These are phyloP conservation scores for Glareola pratincola DNA, from an alignment of 2,113 vertebrate genomes.

Conservation along the genomic window DNA sequence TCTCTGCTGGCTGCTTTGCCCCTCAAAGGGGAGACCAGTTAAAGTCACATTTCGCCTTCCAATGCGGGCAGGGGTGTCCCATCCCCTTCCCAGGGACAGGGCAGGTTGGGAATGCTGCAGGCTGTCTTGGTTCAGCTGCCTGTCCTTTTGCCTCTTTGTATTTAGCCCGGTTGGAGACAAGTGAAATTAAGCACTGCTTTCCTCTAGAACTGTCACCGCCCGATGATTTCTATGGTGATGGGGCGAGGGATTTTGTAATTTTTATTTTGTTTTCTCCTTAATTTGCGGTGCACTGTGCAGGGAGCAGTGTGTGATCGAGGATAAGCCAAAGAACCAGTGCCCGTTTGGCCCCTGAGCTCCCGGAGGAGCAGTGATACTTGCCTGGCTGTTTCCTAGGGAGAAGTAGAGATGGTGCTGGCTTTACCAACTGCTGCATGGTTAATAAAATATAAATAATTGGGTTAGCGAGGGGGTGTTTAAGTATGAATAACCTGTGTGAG, in stretches of 20 bases:
- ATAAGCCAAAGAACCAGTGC: neutral
- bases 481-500: neutral
- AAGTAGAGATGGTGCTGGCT: neutral
- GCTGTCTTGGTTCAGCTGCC: neutral
- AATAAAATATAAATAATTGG: accelerated
- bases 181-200: neutral
- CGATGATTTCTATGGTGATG: neutral
- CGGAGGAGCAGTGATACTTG: neutral
- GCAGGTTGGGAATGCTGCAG: neutral
- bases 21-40: neutral
- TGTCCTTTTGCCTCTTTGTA: neutral
- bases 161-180: neutral
- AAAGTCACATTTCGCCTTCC: neutral
- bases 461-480: accelerated
- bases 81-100: neutral
- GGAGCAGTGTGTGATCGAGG: neutral
- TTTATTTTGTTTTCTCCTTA: neutral
- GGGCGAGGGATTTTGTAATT: neutral
- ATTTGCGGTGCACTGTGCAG: neutral
- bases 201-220: neutral
- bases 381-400: neutral
- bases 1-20: too few relatives aligned
- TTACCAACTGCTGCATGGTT: neutral
- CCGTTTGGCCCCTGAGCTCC: neutral
- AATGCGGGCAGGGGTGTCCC: neutral